phyloP scores from a whole-genome alignment of 1,140 invertebrate species.

The Microplitis mediator region DNA sequence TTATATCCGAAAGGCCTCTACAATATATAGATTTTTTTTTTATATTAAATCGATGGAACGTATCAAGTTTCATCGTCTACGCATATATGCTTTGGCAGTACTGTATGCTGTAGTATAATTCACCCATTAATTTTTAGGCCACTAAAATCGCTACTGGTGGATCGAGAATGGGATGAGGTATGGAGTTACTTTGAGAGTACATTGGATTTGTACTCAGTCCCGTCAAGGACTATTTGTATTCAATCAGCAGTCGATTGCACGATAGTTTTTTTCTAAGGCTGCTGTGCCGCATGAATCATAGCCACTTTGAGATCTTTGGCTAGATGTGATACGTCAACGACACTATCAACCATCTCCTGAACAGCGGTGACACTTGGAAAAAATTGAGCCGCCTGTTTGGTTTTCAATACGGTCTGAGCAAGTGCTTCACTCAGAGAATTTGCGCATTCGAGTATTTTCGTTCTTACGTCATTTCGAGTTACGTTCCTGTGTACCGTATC shows the following conservation, averaged over 20 bases:
- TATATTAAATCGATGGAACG: background rate
- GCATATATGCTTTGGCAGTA: conserved; percentile 48
- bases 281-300: conserved; percentile 54
- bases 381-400: conserved; percentile 87
- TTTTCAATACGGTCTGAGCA: conserved; percentile 83
- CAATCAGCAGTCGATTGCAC: conserved; percentile 16
- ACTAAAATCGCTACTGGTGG: conserved; percentile 23
- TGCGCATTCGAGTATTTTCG: conserved; percentile 76
- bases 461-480: conserved; percentile 72
- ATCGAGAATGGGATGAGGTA: conserved; percentile 6
- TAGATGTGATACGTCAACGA: conserved; percentile 80
- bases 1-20: conserved; percentile 12
- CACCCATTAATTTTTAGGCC: background rate
- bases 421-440: conserved; percentile 84
- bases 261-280: conserved; percentile 42
- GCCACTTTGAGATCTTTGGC: conserved; percentile 74
- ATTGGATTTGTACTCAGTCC: conserved; percentile 25
- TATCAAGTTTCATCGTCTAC: conserved; percentile 2
- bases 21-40: background rate
- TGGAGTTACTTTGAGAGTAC: conserved; percentile 21
- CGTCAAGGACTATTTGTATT: background rate
- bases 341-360: conserved; percentile 91
- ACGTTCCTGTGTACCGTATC: conserved; percentile 88
- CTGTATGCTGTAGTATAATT: conserved; percentile 23
- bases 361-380: conserved; percentile 89